A percentile compares a stretch with the other conserved stretches of the same genome.
Conservation (phyloP, 2,797 vertebrate genomes). For the Agapornis canus region DNA sequence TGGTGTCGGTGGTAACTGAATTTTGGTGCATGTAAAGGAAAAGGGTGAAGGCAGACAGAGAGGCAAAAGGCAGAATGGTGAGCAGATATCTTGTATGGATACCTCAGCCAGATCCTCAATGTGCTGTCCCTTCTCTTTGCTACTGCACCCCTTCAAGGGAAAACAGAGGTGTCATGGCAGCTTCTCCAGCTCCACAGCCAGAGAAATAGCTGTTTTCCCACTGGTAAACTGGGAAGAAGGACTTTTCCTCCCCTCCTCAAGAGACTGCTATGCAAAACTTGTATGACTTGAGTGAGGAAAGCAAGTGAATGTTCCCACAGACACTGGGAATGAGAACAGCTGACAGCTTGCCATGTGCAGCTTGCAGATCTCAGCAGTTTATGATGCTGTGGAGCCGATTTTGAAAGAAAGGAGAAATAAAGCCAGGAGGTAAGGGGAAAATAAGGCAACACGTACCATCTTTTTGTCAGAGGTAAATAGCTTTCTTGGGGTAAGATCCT, state of each 20-base stretch:
- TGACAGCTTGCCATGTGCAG: constrained; percentile 19
- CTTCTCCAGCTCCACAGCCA: not conserved
- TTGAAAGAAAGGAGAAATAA: constrained; percentile 27
- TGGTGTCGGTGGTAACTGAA: not conserved
- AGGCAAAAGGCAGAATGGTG: not conserved
- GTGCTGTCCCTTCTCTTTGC: not conserved
- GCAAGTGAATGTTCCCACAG: constrained; percentile 5
- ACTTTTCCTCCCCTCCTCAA: not conserved
- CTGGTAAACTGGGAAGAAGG: not conserved
- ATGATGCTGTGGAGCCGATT: not conserved
- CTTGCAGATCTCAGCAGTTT: not conserved
- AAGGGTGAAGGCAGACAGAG: not conserved
- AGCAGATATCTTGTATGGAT: not conserved
- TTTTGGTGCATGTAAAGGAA: not conserved
- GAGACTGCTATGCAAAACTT: constrained; percentile 16
- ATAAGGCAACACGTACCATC: not conserved
- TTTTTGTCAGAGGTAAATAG: not conserved
- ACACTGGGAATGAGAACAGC: constrained; percentile 21
- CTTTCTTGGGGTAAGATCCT: not conserved
- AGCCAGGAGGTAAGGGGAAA: not conserved
- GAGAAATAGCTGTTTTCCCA: not conserved
- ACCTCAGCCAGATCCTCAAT: not conserved
- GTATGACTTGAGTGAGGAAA: constrained; percentile 10
- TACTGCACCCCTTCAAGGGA: not conserved
- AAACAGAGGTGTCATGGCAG: not conserved